Conservation (phyloP, 2,888 invertebrate genomes). For the Agrilus mali region DNA sequence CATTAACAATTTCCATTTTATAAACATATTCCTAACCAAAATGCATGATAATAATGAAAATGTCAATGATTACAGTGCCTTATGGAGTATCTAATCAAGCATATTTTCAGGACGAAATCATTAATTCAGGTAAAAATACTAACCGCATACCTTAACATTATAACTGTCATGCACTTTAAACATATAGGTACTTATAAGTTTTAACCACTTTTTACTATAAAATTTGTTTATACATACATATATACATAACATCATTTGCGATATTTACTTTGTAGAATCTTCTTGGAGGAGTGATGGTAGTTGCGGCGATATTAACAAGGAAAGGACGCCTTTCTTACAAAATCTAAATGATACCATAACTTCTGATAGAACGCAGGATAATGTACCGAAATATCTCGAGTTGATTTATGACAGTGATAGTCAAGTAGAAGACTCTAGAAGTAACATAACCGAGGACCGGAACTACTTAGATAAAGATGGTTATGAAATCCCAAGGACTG, state of each 20-base stretch:
- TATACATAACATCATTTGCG: too few species aligned
- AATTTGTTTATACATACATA: too few species aligned
- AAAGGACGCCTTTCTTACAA: slow-evolving; percentile 9
- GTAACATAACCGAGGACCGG: too few species aligned
- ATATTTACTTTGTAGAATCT: slow-evolving; percentile 4
- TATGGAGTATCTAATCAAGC: slow-evolving; percentile 64
- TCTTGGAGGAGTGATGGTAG: slow-evolving; percentile 6
- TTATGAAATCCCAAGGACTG: slow-evolving; percentile 18
- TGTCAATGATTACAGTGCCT: slow-evolving; percentile 35
- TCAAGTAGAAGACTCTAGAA: slow-evolving; percentile 5
- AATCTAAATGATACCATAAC: not conserved
- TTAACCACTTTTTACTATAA: too few species aligned
- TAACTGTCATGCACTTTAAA: too few species aligned
- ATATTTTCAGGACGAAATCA: slow-evolving; percentile 66
- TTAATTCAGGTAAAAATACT: slow-evolving; percentile 37
- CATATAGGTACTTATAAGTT: too few species aligned
- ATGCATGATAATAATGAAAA: not conserved
- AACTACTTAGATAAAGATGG: slow-evolving; percentile 16
- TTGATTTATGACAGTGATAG: slow-evolving; percentile 16
- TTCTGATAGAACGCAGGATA: slow-evolving; percentile 2
- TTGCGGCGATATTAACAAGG: slow-evolving; percentile 9
- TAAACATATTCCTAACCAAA: not conserved
- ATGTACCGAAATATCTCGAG: slow-evolving; percentile 19
- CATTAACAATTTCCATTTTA: not conserved
- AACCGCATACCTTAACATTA: too few species aligned